A percentile compares a stretch with the other conserved stretches of the same genome.
These are phyloP conservation scores for Nemoura dubitans DNA, from an alignment of 2,888 invertebrate genomes.

Conservation along the genomic window DNA sequence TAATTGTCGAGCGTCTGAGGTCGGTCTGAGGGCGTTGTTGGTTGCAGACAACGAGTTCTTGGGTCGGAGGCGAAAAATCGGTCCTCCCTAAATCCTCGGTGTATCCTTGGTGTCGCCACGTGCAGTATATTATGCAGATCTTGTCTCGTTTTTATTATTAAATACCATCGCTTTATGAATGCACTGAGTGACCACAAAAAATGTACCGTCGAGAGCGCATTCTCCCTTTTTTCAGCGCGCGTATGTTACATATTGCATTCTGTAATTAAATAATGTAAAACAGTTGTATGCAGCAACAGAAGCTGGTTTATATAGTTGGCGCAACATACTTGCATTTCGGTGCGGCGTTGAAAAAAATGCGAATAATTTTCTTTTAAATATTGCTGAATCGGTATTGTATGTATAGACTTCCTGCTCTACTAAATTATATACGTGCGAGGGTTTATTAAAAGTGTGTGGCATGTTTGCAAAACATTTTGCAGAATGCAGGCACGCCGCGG, in stretches of 20 bases:
- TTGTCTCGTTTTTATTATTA: not conserved
- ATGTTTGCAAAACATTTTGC: too few species aligned
- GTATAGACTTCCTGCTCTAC: not conserved
- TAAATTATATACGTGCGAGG: too few species aligned
- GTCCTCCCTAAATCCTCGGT: too few species aligned
- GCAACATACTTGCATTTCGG: not conserved
- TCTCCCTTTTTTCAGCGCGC: not conserved
- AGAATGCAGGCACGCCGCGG: too few species aligned
- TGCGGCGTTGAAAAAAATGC: not conserved
- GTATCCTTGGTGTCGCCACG: not conserved
- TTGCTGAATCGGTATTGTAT: not conserved
- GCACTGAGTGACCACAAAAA: not conserved
- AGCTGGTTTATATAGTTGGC: too few species aligned
- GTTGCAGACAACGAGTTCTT: too few species aligned
- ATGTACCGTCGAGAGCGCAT: not conserved
- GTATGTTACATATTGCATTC: not conserved
- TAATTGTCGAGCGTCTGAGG: too few species aligned
- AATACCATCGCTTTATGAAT: not conserved
- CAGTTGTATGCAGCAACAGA: not conserved
- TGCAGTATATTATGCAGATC: not conserved
- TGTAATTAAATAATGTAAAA: slow-evolving; percentile 3
- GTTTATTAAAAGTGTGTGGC: not conserved
- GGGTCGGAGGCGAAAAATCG: too few species aligned
- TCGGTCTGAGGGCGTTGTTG: too few species aligned
- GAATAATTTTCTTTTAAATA: not conserved